Evolutionary conservation across 2,113 vertebrate genomes (phyloP).

Genomic region (Pelusios castaneus): DNA sequence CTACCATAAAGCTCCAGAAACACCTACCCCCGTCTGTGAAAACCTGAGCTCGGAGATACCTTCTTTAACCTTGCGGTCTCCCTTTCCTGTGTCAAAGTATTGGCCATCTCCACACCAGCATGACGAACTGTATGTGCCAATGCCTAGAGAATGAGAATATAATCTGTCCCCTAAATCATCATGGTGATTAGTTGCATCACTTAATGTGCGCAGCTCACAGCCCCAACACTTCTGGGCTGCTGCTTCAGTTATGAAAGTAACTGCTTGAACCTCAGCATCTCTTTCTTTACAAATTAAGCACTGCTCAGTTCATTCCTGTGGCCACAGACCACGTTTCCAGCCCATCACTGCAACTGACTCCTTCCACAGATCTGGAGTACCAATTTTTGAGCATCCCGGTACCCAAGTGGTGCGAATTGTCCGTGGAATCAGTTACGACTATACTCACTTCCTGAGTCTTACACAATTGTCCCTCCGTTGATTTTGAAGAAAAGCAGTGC

Average conservation of each 20-base stretch:
- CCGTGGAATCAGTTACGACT: not conserved
- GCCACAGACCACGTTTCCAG: not conserved
- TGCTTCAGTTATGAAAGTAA: too few relatives aligned
- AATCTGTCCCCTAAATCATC: not conserved
- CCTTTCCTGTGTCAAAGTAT: too few relatives aligned
- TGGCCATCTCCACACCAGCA: not conserved
- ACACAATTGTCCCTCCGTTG: not conserved
- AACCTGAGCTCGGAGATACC: not conserved
- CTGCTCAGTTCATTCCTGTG: not conserved
- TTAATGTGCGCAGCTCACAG: too few relatives aligned
- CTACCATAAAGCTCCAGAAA: not conserved
- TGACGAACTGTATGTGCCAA: not conserved
- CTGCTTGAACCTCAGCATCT: too few relatives aligned
- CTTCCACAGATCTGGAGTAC: not conserved
- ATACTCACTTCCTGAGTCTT: not conserved
- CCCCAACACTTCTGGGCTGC: too few relatives aligned
- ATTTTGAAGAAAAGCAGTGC: not conserved
- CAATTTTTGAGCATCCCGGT: not conserved
- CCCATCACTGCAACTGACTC: not conserved
- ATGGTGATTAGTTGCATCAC: not conserved
- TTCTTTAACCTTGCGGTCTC: not conserved
- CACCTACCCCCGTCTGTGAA: not conserved
- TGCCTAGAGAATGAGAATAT: not conserved
- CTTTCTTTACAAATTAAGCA: too few relatives aligned
- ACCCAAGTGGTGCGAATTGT: not conserved